Evolutionary conservation across 64 coral and sea anemone genomes (phyloP).

Genomic region (Platygyra sinensis): DNA sequence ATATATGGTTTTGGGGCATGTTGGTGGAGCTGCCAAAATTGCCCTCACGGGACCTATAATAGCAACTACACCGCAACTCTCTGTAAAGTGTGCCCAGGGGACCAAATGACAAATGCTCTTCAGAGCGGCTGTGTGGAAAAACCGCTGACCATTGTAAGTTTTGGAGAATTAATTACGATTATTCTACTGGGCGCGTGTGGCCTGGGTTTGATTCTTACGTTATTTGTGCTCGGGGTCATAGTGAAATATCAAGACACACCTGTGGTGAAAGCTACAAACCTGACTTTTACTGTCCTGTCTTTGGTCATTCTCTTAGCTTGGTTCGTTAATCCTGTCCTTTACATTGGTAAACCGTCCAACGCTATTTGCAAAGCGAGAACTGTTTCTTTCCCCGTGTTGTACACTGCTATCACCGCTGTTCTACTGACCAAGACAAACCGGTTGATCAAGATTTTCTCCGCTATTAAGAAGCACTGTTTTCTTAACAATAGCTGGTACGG

Average conservation of each 20-base stretch:
- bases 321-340: conserved; percentile 65
- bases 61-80: conserved; percentile 9
- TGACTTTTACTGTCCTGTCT: conserved; percentile 65
- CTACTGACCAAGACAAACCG: conserved; percentile 90
- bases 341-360: conserved; percentile 57
- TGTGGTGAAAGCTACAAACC: conserved; percentile 82
- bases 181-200: conserved; percentile 45
- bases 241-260: conserved; percentile 77
- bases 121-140: conserved; percentile 57
- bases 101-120: conserved; percentile 46
- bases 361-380: conserved; percentile 51
- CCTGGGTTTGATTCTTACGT: conserved; percentile 54
- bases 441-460: conserved; percentile 82
- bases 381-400: conserved; percentile 53
- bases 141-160: conserved; percentile 22
- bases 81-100: conserved; percentile 51
- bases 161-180: neutral
- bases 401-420: conserved; percentile 80
- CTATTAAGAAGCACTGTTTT: conserved; percentile 66
- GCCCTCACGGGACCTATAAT: conserved; percentile 45
- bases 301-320: conserved; percentile 57
- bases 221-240: conserved; percentile 60
- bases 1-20: conserved; percentile 26
- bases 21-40: conserved; percentile 59
- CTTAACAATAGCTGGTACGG: conserved; percentile 84